A percentile compares a stretch with the other conserved stretches of the same genome.
Evolutionary conservation across 2,888 invertebrate genomes (phyloP).

Genomic region (Synergus itoensis): DNA sequence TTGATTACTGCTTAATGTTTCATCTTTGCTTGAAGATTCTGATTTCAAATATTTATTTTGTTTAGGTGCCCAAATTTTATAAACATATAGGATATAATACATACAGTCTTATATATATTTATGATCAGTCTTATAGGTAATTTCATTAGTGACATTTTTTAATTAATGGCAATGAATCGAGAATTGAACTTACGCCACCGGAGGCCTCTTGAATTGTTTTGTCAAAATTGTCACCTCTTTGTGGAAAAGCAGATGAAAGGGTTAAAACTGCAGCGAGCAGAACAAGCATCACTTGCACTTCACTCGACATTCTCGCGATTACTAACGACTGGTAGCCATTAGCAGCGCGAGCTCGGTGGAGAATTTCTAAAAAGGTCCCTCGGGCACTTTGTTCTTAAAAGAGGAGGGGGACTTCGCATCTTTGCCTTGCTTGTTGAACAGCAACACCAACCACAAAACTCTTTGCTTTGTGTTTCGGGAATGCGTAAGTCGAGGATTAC

Average conservation of each 20-base stretch:
- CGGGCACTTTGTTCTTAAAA: constrained; percentile 42
- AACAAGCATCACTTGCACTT: constrained; percentile 56
- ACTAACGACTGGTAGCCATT: constrained; percentile 58
- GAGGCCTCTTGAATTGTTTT: constrained; percentile 44
- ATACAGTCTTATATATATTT: too few species aligned
- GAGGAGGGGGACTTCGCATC: constrained; percentile 44
- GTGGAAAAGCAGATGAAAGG: constrained; percentile 53
- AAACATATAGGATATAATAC: too few species aligned
- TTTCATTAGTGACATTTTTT: neutral
- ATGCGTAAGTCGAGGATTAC: constrained; percentile 28
- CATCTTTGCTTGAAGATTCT: neutral
- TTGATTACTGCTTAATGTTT: neutral
- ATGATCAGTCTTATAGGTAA: neutral
- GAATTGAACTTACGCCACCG: constrained; percentile 49
- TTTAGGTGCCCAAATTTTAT: too few species aligned
- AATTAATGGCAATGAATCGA: neutral
- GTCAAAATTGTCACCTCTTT: constrained; percentile 44
- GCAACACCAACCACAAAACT: constrained; percentile 11
- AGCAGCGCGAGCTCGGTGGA: constrained; percentile 39
- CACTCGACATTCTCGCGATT: constrained; percentile 63
- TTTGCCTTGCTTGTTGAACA: constrained; percentile 15
- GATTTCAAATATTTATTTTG: neutral
- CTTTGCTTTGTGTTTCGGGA: constrained; percentile 19
- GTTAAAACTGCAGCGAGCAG: constrained; percentile 51
- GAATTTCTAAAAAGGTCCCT: constrained; percentile 44